Percentiles rank a stretch among this genome's conserved stretches.
Evolutionary conservation across 2,797 vertebrate genomes (phyloP).

Genomic region (Lagorchestes hirsutus): DNA sequence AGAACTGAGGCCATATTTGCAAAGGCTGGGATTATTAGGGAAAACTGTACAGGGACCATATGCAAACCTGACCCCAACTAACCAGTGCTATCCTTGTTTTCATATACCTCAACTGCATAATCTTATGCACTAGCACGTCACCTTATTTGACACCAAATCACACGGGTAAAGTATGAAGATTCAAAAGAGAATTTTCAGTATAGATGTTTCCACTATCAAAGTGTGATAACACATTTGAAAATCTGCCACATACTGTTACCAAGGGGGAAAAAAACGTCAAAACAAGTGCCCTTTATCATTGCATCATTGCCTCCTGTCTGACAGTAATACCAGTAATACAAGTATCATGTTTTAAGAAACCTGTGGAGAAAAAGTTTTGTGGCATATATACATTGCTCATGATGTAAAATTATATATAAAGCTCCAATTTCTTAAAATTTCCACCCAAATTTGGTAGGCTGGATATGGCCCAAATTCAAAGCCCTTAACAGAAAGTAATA

Average conservation of each 20-base stretch:
- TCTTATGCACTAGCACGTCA: slow-evolving; percentile 6
- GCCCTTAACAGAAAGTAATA: slow-evolving; percentile 51
- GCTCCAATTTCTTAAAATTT: slow-evolving; percentile 46
- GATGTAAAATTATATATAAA: slow-evolving; percentile 13
- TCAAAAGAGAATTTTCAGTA: slow-evolving; percentile 74
- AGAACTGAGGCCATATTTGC: neutral
- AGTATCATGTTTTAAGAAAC: slow-evolving; percentile 44
- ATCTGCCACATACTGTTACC: slow-evolving; percentile 75
- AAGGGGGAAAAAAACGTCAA: neutral
- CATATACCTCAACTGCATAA: slow-evolving; percentile 22
- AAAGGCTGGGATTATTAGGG: neutral
- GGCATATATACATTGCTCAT: slow-evolving; percentile 52
- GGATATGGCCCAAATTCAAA: slow-evolving; percentile 29
- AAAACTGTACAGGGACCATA: neutral
- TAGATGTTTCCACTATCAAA: slow-evolving; percentile 63
- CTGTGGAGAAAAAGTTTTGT: neutral
- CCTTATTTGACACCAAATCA: slow-evolving; percentile 76
- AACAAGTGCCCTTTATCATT: slow-evolving; percentile 2
- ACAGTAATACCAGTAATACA: slow-evolving; percentile 27
- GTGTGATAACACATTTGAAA: slow-evolving; percentile 81
- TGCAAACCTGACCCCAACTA: slow-evolving; percentile 19
- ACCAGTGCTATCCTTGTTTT: neutral
- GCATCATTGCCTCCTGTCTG: slow-evolving; percentile 45
- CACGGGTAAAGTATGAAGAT: slow-evolving; percentile 66
- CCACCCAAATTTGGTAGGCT: slow-evolving; percentile 10